Evolutionary conservation across 2,888 invertebrate genomes (phyloP), one percentile per base, ranked within the genome.

Genomic region (Elysia crispata): DNA sequence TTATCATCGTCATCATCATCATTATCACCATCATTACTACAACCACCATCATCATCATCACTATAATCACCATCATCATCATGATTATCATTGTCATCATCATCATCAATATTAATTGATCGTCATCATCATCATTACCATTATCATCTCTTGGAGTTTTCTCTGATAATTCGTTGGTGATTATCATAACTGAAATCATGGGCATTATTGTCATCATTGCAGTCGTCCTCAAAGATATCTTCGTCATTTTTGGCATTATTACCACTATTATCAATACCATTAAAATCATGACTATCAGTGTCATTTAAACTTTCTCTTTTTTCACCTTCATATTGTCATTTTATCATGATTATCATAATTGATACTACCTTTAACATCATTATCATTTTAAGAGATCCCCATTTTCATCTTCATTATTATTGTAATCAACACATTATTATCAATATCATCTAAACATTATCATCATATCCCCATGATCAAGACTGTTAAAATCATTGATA

Each of bases 1-100:
- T 66, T 28, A 66, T 41, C 25, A 25, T 54, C 73, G 23, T 54
- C 73, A 73, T 73, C 73, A 73, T 73, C 73, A 49, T 50, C 73
- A 73, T 50, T 25, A 50, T 41, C 73, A 73, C 50, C 73, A 50
- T 54, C 54, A 50, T 50, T 54, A 41, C 50, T 6, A 41, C 23
- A 1, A 73, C 50, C 49, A 73, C 23, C 73, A 73, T 49, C 73
- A 73, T 25, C 73, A 73, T 54, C 49, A 73, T 41, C 49, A 54
- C 57, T 25, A 60, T 70, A 30, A 33, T 18, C 25, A 70, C 57
- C 28, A 60, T 60, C 49, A 33, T 70, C 60, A 60, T 33, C 70
- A 77, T 77, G 13, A 60, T 57, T 25, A 60, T 70, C 60, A 70
- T 70, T 13, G 1, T 70, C 28, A 70, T 41, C 31, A 77, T 69